phyloP scores from a whole-genome alignment of 2,888 invertebrate genomes.

The Calameuta idolon region DNA sequence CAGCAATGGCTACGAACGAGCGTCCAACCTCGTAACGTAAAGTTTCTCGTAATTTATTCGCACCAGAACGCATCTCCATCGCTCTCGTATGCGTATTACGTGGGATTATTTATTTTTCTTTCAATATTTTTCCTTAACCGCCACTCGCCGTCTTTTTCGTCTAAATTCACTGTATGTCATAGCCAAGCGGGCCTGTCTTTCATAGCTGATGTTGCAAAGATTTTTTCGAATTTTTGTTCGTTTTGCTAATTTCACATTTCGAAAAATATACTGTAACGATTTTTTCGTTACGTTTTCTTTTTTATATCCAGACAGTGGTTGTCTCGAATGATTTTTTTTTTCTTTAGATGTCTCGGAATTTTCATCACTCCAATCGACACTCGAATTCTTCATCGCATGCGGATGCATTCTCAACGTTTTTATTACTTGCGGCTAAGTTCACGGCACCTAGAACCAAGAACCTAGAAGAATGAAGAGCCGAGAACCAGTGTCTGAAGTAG shows the following conservation, averaged over 20 bases:
- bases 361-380: background rate
- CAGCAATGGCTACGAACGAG: slow-evolving; percentile 3
- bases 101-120: background rate
- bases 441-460: background rate
- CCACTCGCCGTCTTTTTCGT: too few species aligned
- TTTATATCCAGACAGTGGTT: too few species aligned
- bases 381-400: background rate
- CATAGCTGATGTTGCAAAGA: background rate
- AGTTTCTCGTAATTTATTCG: background rate
- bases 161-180: background rate
- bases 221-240: background rate
- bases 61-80: background rate
- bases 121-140: too few species aligned
- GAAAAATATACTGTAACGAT: too few species aligned
- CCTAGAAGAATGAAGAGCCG: background rate
- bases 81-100: background rate
- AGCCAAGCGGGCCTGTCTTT: background rate
- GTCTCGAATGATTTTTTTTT: too few species aligned
- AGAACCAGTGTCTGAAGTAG: slow-evolving; percentile 19
- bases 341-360: background rate
- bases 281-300: too few species aligned
- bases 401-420: background rate
- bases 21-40: background rate
- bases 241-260: too few species aligned
- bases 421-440: background rate